These are phyloP conservation scores for Julus scanicus DNA, from an alignment of 2,888 invertebrate genomes.

Conservation along the genomic window DNA sequence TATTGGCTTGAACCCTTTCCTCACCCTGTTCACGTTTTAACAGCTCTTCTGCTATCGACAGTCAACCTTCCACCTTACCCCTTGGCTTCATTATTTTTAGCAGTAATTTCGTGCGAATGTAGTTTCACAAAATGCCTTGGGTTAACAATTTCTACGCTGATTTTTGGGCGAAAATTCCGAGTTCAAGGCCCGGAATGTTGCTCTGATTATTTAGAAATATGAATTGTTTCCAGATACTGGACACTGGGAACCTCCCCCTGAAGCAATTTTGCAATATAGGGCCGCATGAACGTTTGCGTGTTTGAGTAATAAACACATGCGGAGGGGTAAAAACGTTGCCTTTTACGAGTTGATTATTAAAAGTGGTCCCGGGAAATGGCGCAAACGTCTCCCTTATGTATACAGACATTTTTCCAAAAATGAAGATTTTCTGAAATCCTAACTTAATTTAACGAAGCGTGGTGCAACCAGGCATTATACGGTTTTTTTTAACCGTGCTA, in stretches of 20 bases:
- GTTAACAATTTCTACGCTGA: background rate
- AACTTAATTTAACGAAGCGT: background rate
- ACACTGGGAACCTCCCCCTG: conserved; percentile 22
- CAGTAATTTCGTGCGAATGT: background rate
- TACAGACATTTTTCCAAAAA: too few species aligned
- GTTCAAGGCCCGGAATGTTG: conserved; percentile 2
- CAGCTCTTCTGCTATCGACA: background rate
- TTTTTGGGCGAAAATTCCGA: background rate
- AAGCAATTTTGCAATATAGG: background rate
- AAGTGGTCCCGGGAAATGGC: background rate
- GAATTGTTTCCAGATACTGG: background rate
- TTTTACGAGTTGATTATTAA: conserved; percentile 21
- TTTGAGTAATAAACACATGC: background rate
- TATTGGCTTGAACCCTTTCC: background rate
- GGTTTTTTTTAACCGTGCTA: background rate
- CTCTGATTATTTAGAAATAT: background rate
- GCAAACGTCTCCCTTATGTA: too few species aligned
- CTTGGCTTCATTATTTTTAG: conserved; percentile 20
- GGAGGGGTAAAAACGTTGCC: background rate
- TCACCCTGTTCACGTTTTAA: background rate
- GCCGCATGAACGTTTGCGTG: conserved; percentile 24
- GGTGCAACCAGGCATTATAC: background rate
- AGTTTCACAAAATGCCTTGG: background rate
- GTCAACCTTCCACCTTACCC: background rate
- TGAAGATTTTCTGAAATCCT: too few species aligned